Conservation (phyloP, 2,113 vertebrate genomes). For the Dinomys branickii region DNA sequence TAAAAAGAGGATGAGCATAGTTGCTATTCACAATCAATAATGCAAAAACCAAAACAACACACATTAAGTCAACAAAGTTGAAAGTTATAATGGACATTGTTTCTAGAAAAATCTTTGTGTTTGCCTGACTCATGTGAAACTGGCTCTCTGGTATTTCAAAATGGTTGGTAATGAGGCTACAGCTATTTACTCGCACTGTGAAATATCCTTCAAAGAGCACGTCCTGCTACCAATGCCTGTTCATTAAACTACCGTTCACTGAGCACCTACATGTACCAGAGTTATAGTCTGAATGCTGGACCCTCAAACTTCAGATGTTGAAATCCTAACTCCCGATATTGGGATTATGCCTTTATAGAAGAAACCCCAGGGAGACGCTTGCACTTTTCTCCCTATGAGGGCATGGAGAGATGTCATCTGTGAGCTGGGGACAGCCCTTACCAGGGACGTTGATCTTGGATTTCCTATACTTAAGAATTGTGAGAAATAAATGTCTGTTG, state of each 20-base stretch:
- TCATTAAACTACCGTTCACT: constrained; percentile 12
- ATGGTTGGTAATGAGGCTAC: constrained; percentile 31
- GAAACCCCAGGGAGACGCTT: background rate
- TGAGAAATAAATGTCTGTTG: background rate
- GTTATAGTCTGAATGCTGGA: background rate
- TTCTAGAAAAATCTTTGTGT: constrained; percentile 59
- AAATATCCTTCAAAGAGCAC: background rate
- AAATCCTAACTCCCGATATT: background rate
- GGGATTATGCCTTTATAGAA: background rate
- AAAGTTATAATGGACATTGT: constrained; percentile 27
- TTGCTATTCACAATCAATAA: constrained; percentile 31
- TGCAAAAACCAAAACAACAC: constrained; percentile 46
- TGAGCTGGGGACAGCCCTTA: background rate
- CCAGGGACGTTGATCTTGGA: background rate
- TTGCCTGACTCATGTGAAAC: constrained; percentile 37
- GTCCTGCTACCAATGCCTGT: constrained; percentile 2
- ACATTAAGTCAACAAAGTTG: constrained; percentile 29
- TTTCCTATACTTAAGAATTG: background rate
- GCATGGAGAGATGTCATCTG: background rate
- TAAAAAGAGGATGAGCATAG: background rate
- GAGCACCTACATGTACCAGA: background rate
- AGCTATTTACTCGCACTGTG: constrained; percentile 12
- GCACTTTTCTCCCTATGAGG: background rate
- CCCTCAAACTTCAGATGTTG: background rate
- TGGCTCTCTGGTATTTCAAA: constrained; percentile 38